Evolutionary conservation across 2,888 invertebrate species (phyloP).

Genomic region (Limnephilus auricula): DNA sequence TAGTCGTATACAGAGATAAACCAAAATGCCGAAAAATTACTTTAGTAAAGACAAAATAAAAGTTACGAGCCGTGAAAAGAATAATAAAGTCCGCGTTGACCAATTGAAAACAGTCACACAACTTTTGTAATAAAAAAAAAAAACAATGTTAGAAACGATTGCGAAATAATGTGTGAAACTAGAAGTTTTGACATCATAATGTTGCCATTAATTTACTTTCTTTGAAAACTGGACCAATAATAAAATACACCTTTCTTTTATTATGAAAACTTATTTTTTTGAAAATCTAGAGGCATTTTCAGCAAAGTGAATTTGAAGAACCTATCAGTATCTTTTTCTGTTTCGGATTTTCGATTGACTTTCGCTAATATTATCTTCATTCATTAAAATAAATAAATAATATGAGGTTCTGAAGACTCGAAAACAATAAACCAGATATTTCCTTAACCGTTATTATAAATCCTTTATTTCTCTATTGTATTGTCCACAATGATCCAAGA

Average conservation of each 20-base stretch:
- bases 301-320: no score
- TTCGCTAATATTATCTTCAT: no score
- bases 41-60: not conserved
- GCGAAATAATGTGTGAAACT: not conserved
- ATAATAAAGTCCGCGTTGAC: not conserved
- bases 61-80: not conserved
- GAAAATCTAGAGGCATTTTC: no score
- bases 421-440: not conserved
- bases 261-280: not conserved
- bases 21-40: not conserved
- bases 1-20: not conserved
- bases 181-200: not conserved
- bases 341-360: no score
- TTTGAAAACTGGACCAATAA: not conserved
- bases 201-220: no score
- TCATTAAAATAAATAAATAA: no score
- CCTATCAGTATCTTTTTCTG: no score
- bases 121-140: not conserved
- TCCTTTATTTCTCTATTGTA: no score
- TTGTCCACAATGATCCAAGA: not conserved
- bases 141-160: not conserved
- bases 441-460: no score
- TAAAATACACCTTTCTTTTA: not conserved
- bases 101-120: not conserved
- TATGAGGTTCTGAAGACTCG: no score